Percentiles rank a stretch among this genome's conserved stretches.
Evolutionary conservation across 2,797 vertebrate species (phyloP).

Genomic region (Chaetodon trifasciatus): DNA sequence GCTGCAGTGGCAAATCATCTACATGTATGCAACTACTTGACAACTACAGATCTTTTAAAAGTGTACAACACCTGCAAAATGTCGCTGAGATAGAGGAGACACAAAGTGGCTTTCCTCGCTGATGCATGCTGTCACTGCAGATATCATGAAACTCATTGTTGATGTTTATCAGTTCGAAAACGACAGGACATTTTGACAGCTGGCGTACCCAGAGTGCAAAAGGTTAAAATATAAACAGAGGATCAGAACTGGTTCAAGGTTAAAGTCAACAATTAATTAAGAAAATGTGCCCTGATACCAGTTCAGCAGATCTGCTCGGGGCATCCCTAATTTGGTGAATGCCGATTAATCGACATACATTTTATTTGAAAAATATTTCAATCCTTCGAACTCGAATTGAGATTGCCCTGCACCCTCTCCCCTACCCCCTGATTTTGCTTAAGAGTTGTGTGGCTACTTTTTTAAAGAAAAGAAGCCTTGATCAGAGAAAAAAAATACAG

Average conservation of each 20-base stretch:
- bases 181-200: neutral
- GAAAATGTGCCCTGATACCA: neutral
- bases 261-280: neutral
- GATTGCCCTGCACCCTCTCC: slow-evolving; percentile 44
- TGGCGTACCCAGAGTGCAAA: neutral
- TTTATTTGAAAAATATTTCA: slow-evolving; percentile 21
- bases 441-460: slow-evolving; percentile 47
- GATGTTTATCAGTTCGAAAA: neutral
- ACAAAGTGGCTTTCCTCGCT: neutral
- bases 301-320: slow-evolving; percentile 44
- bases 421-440: slow-evolving; percentile 42
- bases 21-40: neutral
- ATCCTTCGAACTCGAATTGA: slow-evolving; percentile 34
- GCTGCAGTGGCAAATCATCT: neutral
- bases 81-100: too few species aligned
- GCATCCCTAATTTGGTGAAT: slow-evolving; percentile 54
- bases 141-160: neutral
- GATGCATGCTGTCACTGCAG: neutral
- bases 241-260: slow-evolving; percentile 44
- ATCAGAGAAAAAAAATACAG: slow-evolving; percentile 88
- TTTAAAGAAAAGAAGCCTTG: slow-evolving; percentile 86
- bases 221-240: slow-evolving; percentile 55
- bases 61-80: neutral
- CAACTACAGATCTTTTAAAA: neutral
- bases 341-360: slow-evolving; percentile 45